Percentiles rank a stretch among this genome's conserved stretches.
Evolutionary conservation across 2,113 vertebrate genomes (phyloP).

Genomic region (Baryphthengus martii): DNA sequence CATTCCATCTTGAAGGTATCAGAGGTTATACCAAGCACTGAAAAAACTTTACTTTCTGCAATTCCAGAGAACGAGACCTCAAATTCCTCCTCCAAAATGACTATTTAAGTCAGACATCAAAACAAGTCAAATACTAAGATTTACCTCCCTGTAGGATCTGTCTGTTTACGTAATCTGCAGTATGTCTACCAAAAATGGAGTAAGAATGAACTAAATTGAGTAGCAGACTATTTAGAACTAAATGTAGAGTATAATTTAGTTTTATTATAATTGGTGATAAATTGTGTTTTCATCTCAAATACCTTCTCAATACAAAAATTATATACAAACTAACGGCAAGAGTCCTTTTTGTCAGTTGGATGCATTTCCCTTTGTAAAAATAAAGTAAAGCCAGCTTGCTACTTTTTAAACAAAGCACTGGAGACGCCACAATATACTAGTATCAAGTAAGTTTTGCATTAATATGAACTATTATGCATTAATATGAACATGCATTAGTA

Average conservation of each 20-base stretch:
- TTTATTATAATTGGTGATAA: neutral
- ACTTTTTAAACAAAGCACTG: neutral
- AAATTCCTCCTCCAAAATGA: neutral
- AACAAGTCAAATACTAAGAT: neutral
- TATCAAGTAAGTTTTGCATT: neutral
- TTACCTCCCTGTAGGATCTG: neutral
- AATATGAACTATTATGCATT: neutral
- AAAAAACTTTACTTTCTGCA: neutral
- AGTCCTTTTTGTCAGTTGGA: neutral
- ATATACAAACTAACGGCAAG: neutral
- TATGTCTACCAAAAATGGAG: conserved; percentile 3
- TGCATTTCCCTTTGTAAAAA: neutral
- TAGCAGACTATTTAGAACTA: neutral
- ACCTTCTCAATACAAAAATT: neutral
- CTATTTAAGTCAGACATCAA: neutral
- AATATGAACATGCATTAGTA: neutral
- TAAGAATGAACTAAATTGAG: neutral
- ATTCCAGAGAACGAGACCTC: neutral
- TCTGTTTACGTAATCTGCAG: neutral
- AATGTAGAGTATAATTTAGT: neutral
- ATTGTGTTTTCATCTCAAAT: neutral
- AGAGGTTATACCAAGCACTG: neutral
- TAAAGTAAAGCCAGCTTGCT: neutral
- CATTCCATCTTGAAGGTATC: accelerated
- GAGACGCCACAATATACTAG: neutral